phyloP scores from a whole-genome alignment of 2,113 vertebrate genomes.

The Actinemys pallida region DNA sequence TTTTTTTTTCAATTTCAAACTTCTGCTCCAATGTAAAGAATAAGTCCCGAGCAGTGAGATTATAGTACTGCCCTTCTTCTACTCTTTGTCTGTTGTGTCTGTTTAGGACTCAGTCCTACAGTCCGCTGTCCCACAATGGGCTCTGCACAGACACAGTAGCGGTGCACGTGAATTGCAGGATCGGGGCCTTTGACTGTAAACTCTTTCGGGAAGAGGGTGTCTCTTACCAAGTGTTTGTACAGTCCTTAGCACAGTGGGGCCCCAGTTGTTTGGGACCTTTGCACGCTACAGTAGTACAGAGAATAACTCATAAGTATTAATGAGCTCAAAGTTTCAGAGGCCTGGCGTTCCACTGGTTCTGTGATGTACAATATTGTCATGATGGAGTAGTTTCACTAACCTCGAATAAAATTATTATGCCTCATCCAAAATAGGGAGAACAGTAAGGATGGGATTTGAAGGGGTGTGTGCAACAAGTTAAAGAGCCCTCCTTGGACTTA shows the following conservation, averaged over 20 bases:
- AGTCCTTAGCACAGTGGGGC: rapidly evolving
- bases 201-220: rapidly evolving
- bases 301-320: constrained; percentile 14
- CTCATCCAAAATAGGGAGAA: not conserved
- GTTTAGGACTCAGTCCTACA: not conserved
- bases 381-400: not conserved
- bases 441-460: not conserved
- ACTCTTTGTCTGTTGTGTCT: not conserved
- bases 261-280: rapidly evolving
- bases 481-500: not conserved
- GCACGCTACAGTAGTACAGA: not conserved
- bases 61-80: not conserved
- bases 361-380: constrained; percentile 28
- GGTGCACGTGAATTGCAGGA: not conserved
- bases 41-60: not conserved
- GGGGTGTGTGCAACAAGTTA: not conserved
- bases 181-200: not conserved
- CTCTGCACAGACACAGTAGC: not conserved
- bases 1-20: not conserved
- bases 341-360: not conserved
- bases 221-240: not conserved
- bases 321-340: not conserved
- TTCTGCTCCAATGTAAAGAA: not conserved
- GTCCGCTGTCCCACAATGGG: not conserved
- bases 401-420: not conserved